Base-by-base conservation (phyloP, 2,113 vertebrate species). In the Micromys minutus region DNA sequence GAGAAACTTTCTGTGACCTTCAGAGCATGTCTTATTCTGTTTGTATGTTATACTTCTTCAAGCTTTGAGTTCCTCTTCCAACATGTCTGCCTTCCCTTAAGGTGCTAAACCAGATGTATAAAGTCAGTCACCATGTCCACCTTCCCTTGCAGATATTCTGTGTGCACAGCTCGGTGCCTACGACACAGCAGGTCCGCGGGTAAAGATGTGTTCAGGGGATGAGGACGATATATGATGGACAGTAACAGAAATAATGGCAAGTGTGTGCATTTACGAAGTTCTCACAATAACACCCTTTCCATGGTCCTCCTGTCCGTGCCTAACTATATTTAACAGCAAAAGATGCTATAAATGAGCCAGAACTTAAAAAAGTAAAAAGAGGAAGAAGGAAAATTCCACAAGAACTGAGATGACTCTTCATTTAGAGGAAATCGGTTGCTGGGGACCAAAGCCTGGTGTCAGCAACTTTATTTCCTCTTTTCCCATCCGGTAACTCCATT, bases 401-500 rank as follows among this genome's bases (percentile, higher is more conserved):
- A 86, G 9, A 17, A 22, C 7, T 83, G 39, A 92, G 24, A 69
- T 55, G 34, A 61, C 16, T 29, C 63, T n/a, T 77, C 65, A 86
- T 80, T 95, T 90, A 79, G 34, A 94, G 94, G 93, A 95, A 80
- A 90, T 80, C 36, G 59, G 80, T 90, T 81, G 50, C 45, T 81
- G 12, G 86, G 1, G 2, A 29, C 69, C 69, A 90, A 63, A 93
- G 52, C 79, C 61, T 88, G 26, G 36, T 36, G 61, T 93, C 91
- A 94, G 89, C 74, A 69, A 96, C 59, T 95, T 93, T 74, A 77
- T 39, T 97, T 96, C 96, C 89, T 91, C 74, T 91, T 97, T 69
- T 86, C 47, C 77, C 67, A 89, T 91, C 83, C 75, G 83, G 61
- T n/a, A 69, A 91, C 47, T 87, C 83, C 17, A 77, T 95, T 95